These are phyloP conservation scores for Ectropis grisescens DNA, from an alignment of 1,140 invertebrate species.

Conservation along the genomic window DNA sequence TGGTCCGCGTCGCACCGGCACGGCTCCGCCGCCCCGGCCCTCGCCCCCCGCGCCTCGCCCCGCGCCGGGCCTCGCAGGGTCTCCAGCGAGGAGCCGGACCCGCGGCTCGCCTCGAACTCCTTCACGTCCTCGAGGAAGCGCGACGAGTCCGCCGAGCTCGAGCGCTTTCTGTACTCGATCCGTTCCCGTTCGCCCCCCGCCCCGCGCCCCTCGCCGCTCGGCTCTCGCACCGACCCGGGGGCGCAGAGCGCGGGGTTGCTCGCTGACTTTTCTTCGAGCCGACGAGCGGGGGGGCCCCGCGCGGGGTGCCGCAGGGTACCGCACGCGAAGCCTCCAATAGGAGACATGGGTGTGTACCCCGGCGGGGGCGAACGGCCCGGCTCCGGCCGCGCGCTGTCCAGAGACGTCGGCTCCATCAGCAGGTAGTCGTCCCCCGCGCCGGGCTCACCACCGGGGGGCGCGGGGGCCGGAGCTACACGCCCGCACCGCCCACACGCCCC, in stretches of 20 bases:
- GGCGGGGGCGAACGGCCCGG: slow-evolving; percentile 30
- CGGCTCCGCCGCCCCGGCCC: slow-evolving; percentile 14
- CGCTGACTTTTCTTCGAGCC: slow-evolving; percentile 71
- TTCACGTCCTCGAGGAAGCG: slow-evolving; percentile 73
- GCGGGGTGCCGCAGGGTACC: slow-evolving; percentile 36
- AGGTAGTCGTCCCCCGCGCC: slow-evolving; percentile 72
- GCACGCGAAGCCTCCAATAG: slow-evolving; percentile 63
- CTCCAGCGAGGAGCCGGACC: slow-evolving; percentile 60
- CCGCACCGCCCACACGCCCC: slow-evolving; percentile 75
- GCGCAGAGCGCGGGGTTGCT: slow-evolving; percentile 76
- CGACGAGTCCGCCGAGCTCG: slow-evolving; percentile 80
- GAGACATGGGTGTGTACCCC: slow-evolving; percentile 79
- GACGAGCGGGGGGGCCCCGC: slow-evolving; percentile 31
- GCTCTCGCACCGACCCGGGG: slow-evolving; percentile 8
- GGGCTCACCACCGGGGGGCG: not conserved
- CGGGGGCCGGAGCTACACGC: slow-evolving; percentile 55
- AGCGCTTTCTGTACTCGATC: slow-evolving; percentile 65
- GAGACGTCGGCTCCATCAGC: slow-evolving; percentile 75
- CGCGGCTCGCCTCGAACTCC: slow-evolving; percentile 60
- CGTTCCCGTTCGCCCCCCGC: slow-evolving; percentile 8
- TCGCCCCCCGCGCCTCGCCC: slow-evolving; percentile 8
- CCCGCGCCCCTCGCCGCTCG: not conserved
- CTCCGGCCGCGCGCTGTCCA: slow-evolving; percentile 28
- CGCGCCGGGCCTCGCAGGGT: slow-evolving; percentile 55
- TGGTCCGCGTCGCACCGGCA: slow-evolving; percentile 29